Evolutionary conservation across 2,888 invertebrate genomes (phyloP).

Genomic region (Pomacea canaliculata): DNA sequence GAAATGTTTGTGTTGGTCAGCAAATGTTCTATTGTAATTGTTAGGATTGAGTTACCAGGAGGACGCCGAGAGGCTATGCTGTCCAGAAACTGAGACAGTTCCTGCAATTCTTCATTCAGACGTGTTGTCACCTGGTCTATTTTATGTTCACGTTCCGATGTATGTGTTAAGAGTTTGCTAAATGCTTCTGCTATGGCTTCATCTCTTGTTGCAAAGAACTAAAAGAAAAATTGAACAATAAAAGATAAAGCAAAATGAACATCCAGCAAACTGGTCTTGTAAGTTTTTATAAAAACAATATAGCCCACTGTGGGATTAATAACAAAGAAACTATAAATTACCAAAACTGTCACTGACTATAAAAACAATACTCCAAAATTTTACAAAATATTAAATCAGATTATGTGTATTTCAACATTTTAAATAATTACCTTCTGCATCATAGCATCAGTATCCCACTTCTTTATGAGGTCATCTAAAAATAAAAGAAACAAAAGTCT

Average conservation of each 20-base stretch:
- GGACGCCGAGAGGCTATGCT: constrained; percentile 60
- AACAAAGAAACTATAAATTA: neutral
- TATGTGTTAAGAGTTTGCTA: constrained; percentile 49
- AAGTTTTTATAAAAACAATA: neutral
- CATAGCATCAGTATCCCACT: constrained; percentile 52
- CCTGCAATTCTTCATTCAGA: constrained; percentile 51
- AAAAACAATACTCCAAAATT: too few relatives aligned
- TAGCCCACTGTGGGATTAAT: neutral
- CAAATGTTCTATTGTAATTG: too few relatives aligned
- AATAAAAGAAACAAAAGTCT: constrained; percentile 17
- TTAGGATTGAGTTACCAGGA: constrained; percentile 40
- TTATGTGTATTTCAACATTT: neutral
- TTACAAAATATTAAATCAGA: neutral
- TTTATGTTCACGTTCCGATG: constrained; percentile 54
- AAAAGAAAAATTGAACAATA: constrained; percentile 7
- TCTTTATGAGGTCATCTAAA: constrained; percentile 43
- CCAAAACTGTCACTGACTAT: neutral
- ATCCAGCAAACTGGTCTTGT: too few relatives aligned
- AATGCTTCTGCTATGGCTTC: constrained; percentile 54
- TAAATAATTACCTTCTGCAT: constrained; percentile 49
- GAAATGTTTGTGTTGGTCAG: too few relatives aligned
- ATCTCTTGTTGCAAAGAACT: constrained; percentile 52
- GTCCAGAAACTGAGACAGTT: constrained; percentile 57
- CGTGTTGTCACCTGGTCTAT: constrained; percentile 54
- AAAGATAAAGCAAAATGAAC: neutral